Evolutionary conservation across 2,888 invertebrate genomes (phyloP).

Genomic region (Julus scandinavius): DNA sequence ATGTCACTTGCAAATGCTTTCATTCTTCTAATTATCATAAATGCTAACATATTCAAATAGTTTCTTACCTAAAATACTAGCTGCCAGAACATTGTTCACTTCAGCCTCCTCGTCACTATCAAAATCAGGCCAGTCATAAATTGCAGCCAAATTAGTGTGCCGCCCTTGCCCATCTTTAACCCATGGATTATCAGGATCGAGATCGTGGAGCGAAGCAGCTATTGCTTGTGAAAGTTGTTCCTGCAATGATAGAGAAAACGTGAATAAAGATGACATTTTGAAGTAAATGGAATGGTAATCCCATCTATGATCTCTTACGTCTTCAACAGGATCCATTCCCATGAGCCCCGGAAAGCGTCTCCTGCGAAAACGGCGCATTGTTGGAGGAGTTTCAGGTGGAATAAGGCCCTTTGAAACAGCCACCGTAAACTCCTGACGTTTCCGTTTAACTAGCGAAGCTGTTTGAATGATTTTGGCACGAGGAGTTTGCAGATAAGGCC

Average conservation of each 20-base stretch:
- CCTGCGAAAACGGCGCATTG: constrained; percentile 69
- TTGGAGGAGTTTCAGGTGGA: constrained; percentile 74
- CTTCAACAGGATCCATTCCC: constrained; percentile 65
- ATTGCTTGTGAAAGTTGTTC: constrained; percentile 68
- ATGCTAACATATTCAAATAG: background rate
- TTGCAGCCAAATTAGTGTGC: constrained; percentile 69
- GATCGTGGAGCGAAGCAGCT: constrained; percentile 68
- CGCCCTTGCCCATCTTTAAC: constrained; percentile 69
- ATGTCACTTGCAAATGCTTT: background rate
- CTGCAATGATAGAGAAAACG: constrained; percentile 60
- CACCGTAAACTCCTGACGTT: constrained; percentile 73
- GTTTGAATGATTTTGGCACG: constrained; percentile 73
- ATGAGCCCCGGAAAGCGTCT: constrained; percentile 66
- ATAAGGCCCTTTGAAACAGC: constrained; percentile 72
- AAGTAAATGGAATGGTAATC: background rate
- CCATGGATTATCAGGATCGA: constrained; percentile 70
- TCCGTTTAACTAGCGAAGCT: constrained; percentile 71
- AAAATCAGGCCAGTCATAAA: constrained; percentile 74
- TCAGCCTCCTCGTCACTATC: constrained; percentile 70
- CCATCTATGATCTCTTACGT: constrained; percentile 64
- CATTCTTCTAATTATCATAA: background rate
- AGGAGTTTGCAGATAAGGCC: constrained; percentile 74
- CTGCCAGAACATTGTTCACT: constrained; percentile 64
- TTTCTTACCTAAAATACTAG: constrained; percentile 64
- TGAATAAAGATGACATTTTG: background rate